Evolutionary conservation across 2,797 vertebrate genomes (phyloP).

Genomic region (Galago senegalensis): DNA sequence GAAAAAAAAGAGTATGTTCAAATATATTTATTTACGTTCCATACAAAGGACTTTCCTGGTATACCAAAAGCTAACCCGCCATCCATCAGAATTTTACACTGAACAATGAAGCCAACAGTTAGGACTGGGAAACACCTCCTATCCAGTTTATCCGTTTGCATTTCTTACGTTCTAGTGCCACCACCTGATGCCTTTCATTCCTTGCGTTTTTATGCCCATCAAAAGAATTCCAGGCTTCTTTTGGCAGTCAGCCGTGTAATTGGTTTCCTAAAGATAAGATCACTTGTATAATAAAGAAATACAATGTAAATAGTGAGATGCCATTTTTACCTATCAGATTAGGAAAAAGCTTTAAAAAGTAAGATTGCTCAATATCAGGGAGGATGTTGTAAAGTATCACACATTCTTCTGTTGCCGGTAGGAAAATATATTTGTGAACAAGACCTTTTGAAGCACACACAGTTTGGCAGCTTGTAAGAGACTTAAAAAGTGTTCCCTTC

Average conservation of each 20-base stretch:
- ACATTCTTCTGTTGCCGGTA: neutral
- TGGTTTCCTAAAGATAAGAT: neutral
- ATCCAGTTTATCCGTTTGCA: neutral
- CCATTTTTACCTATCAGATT: neutral
- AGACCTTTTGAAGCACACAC: neutral
- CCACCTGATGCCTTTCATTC: neutral
- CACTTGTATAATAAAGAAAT: neutral
- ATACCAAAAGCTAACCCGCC: neutral
- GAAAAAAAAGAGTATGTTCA: neutral
- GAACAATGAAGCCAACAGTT: neutral
- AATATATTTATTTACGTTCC: neutral
- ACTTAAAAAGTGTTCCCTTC: neutral
- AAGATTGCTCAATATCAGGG: accelerated
- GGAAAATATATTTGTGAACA: neutral
- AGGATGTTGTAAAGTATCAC: too few relatives aligned
- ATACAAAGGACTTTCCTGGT: neutral
- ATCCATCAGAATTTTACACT: neutral
- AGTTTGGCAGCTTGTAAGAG: neutral
- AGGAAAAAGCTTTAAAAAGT: neutral
- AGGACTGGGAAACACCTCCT: accelerated
- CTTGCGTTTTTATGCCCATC: neutral
- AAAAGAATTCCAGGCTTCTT: neutral
- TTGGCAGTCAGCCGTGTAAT: neutral
- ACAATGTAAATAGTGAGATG: neutral
- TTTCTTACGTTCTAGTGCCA: slow-evolving; percentile 57